Evolutionary conservation across 1,140 invertebrate genomes (phyloP).

Genomic region (Atta cephalotes): DNA sequence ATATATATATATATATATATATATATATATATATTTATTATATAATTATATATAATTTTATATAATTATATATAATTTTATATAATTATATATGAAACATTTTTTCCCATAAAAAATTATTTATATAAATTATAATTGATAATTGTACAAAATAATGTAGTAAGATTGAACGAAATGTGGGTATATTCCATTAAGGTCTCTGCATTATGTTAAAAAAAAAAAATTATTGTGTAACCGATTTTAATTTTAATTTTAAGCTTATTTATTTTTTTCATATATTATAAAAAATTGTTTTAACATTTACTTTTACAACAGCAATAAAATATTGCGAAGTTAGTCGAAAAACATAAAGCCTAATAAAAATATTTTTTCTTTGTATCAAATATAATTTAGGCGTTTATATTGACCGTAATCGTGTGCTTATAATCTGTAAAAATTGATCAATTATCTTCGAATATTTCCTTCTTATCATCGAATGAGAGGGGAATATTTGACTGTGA

Average conservation of each 20-base stretch:
- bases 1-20: too few relatives aligned
- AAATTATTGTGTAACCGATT: background rate
- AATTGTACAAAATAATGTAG: background rate
- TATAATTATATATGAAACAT: too few relatives aligned
- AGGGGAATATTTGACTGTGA: too few relatives aligned
- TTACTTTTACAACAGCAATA: background rate
- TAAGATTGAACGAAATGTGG: background rate
- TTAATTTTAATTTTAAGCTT: conserved; percentile 7
- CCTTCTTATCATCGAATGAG: too few relatives aligned
- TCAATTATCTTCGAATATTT: too few relatives aligned
- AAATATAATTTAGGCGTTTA: background rate
- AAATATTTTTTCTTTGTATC: conserved; percentile 6
- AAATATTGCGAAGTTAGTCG: background rate
- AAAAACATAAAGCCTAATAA: conserved; percentile 8
- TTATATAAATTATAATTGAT: background rate
- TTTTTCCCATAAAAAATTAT: too few relatives aligned
- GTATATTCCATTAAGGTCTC: background rate
- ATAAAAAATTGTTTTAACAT: background rate
- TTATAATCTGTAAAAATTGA: too few relatives aligned
- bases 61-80: too few relatives aligned
- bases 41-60: too few relatives aligned
- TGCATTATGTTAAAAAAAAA: background rate
- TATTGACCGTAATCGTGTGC: too few relatives aligned
- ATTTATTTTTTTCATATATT: conserved; percentile 1
- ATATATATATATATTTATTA: too few relatives aligned